These are phyloP conservation scores for Drosophila sp. DNA, from an alignment of 1,140 invertebrate genomes.

Conservation along the genomic window DNA sequence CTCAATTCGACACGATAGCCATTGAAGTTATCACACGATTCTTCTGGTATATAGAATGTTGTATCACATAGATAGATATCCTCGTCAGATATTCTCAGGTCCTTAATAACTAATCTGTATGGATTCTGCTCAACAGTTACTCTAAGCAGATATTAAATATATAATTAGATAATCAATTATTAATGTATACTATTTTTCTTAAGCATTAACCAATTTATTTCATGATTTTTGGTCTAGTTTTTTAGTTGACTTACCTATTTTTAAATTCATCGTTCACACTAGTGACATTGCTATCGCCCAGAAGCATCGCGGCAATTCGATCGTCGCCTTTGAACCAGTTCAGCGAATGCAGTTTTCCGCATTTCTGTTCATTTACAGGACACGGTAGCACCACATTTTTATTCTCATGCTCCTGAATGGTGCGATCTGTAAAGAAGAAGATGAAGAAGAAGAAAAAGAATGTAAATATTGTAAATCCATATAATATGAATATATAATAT, in stretches of 20 bases:
- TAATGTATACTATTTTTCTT: too few species aligned
- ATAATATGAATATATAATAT: constrained; percentile 36
- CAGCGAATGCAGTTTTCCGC: constrained; percentile 93
- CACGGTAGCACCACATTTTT: constrained; percentile 90
- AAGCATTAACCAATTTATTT: too few species aligned
- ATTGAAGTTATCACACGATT: constrained; percentile 84
- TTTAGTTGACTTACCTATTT: constrained; percentile 87
- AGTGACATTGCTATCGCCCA: constrained; percentile 89
- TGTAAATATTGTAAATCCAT: constrained; percentile 25
- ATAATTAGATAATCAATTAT: background rate
- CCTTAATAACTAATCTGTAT: constrained; percentile 81
- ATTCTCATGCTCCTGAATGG: constrained; percentile 85
- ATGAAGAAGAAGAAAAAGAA: constrained; percentile 12
- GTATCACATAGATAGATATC: constrained; percentile 84
- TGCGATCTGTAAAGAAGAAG: constrained; percentile 66
- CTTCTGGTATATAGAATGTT: constrained; percentile 84
- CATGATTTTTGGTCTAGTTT: too few species aligned
- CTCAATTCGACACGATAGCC: constrained; percentile 82
- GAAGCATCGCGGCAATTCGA: constrained; percentile 92
- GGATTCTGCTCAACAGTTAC: constrained; percentile 80
- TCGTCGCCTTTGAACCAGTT: constrained; percentile 94
- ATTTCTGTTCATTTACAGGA: constrained; percentile 90
- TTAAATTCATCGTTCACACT: constrained; percentile 89
- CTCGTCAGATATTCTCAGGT: constrained; percentile 83
- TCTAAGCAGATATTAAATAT: constrained; percentile 39